A percentile compares a stretch with the other conserved stretches of the same genome.
Conservation (phyloP, 30 jellyfish, hydroid and myxozoan species). For the Mastigias papua region DNA sequence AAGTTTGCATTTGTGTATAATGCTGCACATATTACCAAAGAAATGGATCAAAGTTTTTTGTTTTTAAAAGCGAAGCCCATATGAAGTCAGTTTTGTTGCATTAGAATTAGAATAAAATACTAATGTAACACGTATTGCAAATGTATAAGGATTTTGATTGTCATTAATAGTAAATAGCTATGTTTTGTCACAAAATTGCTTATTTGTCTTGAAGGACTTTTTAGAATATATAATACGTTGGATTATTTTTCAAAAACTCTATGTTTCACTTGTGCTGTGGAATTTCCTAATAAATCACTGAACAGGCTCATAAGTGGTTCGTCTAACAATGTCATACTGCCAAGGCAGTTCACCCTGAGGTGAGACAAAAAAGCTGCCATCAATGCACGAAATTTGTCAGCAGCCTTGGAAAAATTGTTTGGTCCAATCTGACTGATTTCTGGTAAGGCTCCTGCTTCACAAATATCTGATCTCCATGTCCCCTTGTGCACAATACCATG, state of each 20-base stretch:
- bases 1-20: background rate
- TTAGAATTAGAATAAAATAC: too few relatives aligned
- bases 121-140: too few relatives aligned
- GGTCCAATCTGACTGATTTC: slow-evolving; percentile 21
- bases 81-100: too few relatives aligned
- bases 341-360: slow-evolving; percentile 9
- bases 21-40: too few relatives aligned
- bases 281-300: too few relatives aligned
- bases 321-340: slow-evolving; percentile 13
- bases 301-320: slow-evolving; percentile 12
- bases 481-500: slow-evolving; percentile 37
- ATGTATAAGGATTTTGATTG: too few relatives aligned
- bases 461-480: slow-evolving; percentile 19
- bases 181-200: too few relatives aligned
- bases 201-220: too few relatives aligned
- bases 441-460: slow-evolving; percentile 36
- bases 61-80: too few relatives aligned
- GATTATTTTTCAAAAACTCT: background rate
- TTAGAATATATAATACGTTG: background rate
- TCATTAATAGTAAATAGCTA: too few relatives aligned
- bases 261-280: too few relatives aligned
- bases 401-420: slow-evolving; percentile 19
- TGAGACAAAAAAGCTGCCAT: background rate
- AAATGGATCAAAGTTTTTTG: too few relatives aligned
- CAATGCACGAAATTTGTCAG: background rate